phyloP scores from a whole-genome alignment of 2,113 vertebrate genomes.

The Falco punctatus region DNA sequence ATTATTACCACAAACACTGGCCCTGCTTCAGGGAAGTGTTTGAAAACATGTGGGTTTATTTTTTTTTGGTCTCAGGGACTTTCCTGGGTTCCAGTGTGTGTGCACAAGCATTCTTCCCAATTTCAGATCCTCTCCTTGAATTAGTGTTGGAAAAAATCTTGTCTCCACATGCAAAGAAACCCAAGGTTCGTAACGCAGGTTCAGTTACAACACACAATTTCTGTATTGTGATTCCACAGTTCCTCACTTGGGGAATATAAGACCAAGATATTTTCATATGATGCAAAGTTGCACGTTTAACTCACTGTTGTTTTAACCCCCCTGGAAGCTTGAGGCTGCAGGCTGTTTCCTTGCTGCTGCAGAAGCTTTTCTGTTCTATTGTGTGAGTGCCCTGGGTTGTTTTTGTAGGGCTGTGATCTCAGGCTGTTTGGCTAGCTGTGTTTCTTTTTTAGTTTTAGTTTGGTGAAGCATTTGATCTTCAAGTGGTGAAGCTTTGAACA shows the following conservation, averaged over 20 bases:
- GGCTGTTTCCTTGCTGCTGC: slow-evolving; percentile 61
- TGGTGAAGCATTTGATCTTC: slow-evolving; percentile 37
- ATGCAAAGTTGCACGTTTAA: slow-evolving; percentile 36
- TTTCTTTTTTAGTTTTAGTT: slow-evolving; percentile 14
- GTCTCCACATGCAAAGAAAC: not conserved
- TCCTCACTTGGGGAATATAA: not conserved
- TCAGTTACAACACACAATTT: not conserved
- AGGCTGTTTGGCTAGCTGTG: slow-evolving; percentile 46
- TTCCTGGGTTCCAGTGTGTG: not conserved
- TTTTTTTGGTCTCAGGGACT: not conserved
- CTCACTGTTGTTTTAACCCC: slow-evolving; percentile 63
- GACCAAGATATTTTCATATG: not conserved
- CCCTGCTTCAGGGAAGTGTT: not conserved
- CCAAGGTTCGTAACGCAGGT: fast-evolving
- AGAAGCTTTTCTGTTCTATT: slow-evolving; percentile 50
- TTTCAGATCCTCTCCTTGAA: not conserved
- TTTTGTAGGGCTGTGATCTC: slow-evolving; percentile 38
- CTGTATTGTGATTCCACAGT: not conserved
- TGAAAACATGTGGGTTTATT: not conserved
- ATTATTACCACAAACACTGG: not conserved
- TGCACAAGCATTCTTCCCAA: not conserved
- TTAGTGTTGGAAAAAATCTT: not conserved
- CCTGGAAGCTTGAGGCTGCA: slow-evolving; percentile 52
- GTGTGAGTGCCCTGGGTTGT: slow-evolving; percentile 39
- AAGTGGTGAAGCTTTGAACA: not conserved